phyloP scores from a whole-genome alignment of 2,888 invertebrate genomes.

The Rhopalosiphum nymphaeae region DNA sequence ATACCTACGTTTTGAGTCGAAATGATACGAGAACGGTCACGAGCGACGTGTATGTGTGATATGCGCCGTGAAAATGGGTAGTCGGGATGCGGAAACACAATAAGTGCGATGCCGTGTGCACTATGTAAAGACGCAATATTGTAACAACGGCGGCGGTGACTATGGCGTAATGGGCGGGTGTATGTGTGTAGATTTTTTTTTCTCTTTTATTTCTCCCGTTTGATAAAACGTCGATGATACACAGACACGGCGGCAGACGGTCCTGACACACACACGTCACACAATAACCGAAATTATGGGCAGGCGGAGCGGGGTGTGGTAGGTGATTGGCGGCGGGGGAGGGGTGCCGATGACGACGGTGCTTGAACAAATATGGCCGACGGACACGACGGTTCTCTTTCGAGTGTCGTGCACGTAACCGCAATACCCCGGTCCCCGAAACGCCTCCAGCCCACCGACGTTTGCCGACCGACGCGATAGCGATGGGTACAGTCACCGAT shows the following conservation, averaged over 20 bases:
- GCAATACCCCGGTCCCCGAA: background rate
- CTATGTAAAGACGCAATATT: conserved; percentile 20
- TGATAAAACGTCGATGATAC: conserved; percentile 51
- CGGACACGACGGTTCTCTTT: background rate
- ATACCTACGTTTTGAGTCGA: background rate
- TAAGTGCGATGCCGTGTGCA: background rate
- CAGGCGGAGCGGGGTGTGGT: background rate
- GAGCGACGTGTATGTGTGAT: background rate
- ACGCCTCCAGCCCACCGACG: background rate
- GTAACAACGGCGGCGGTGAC: background rate
- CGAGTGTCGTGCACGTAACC: background rate
- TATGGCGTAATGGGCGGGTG: background rate
- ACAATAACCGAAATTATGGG: background rate
- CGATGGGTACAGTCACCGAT: background rate
- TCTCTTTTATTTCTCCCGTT: conserved; percentile 14
- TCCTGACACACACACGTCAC: conserved; percentile 12
- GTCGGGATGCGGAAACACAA: conserved; percentile 19
- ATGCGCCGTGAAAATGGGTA: background rate
- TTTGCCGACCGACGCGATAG: background rate
- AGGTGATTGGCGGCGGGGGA: background rate
- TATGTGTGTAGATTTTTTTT: background rate
- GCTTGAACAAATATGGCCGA: conserved; percentile 46
- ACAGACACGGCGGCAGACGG: conserved; percentile 18
- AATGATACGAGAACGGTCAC: background rate
- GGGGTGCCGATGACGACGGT: background rate